Conservation (phyloP, 2,797 vertebrate genomes). For the Linurgus olivaceus region DNA sequence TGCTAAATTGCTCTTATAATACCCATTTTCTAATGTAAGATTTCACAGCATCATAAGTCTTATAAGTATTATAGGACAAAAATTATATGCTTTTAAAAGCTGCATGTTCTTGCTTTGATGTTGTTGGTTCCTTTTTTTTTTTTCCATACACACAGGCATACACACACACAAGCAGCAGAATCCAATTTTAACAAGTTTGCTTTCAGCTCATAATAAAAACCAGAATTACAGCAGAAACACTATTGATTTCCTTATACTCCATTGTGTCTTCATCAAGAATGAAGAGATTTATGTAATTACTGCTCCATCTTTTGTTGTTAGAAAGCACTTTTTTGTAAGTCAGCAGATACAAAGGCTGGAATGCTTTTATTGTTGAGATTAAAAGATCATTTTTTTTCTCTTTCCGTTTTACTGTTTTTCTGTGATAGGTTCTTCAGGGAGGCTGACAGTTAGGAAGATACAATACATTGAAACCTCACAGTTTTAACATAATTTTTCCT, state of each 20-base stretch:
- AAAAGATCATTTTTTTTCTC: slow-evolving; percentile 72
- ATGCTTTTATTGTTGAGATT: slow-evolving; percentile 80
- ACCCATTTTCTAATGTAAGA: slow-evolving; percentile 61
- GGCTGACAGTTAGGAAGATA: slow-evolving; percentile 61
- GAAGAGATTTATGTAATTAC: slow-evolving; percentile 85
- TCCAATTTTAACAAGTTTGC: slow-evolving; percentile 81
- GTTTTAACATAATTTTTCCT: slow-evolving; percentile 48
- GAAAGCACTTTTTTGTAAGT: slow-evolving; percentile 79
- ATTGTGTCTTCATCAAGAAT: slow-evolving; percentile 82
- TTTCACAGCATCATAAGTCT: slow-evolving; percentile 56
- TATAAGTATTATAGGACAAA: slow-evolving; percentile 16
- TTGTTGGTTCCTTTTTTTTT: slow-evolving; percentile 59
- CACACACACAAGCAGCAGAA: slow-evolving; percentile 56
- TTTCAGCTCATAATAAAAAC: slow-evolving; percentile 79
- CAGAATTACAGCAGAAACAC: slow-evolving; percentile 72
- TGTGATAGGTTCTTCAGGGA: slow-evolving; percentile 64
- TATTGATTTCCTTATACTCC: slow-evolving; percentile 77
- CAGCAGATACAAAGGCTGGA: slow-evolving; percentile 80
- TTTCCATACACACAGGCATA: neutral
- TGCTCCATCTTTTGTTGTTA: slow-evolving; percentile 79
- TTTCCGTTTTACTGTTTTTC: slow-evolving; percentile 70
- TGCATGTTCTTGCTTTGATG: slow-evolving; percentile 54
- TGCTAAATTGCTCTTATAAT: slow-evolving; percentile 20
- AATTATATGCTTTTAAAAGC: slow-evolving; percentile 66
- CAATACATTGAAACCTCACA: slow-evolving; percentile 26